Evolutionary conservation across 2,888 invertebrate species (phyloP), one percentile per base, ranked within the genome.

Genomic region (Chirona hameri): DNA sequence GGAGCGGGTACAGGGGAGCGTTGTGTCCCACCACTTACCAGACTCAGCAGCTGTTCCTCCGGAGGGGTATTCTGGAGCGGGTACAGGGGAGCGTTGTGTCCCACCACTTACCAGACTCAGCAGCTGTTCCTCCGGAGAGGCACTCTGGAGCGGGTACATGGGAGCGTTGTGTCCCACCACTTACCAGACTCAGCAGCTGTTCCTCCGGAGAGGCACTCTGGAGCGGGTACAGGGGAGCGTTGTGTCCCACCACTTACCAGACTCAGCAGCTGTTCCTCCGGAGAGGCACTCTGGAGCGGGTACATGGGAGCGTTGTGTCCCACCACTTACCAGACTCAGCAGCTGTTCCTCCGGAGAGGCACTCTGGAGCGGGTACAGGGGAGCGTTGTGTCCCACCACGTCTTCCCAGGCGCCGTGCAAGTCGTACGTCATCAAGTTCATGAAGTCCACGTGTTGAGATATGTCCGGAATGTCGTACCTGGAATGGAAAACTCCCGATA

Each of bases 391-490:
- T 12, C 96, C 96, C 3, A 97, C 96, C 85, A 95, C 94, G 83
- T 95, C 91, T 87, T 97, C 96, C 96, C 96, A 97, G 87, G 96
- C 95, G 0, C 96, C 97, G 87, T 96, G 96, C 91, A 97, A 96
- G 88, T 97, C 97, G 87, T 96, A 97, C 0, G 96, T 96, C 96
- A 97, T 96, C 18, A 97, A 93, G 88, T 96, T 97, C 87, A 97
- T 95, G 87, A 94, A 96, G 89, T 97, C 97, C 87, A 97, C 90
- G 87, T 95, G 96, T 89, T 97, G 97, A 5, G 96, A 93, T 85
- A 97, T 95, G 89, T 97, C 97, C 0, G 95, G 95, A 0, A 97
- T 96, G 86, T 97, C 96, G 86, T 97, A 97, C 14, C 90, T 91
- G 85, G 5, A 27, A 29, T 2, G 27, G 60, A 12, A 18, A 21